phyloP scores from a whole-genome alignment of 2,797 vertebrate genomes.

The Hypotaenidia okinawae region DNA sequence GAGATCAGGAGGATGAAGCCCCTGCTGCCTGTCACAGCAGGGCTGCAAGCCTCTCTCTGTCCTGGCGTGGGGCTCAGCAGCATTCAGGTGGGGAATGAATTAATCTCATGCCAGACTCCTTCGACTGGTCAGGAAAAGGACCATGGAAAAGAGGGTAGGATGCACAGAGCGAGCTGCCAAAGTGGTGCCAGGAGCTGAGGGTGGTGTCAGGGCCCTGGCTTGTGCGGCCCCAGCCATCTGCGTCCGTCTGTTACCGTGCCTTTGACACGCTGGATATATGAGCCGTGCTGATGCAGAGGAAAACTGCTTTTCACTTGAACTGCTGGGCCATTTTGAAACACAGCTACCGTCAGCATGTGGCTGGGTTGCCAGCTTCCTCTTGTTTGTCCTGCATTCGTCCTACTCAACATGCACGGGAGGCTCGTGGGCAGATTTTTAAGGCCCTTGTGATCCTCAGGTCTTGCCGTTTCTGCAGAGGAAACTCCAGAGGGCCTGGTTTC shows the following conservation, averaged over 20 bases:
- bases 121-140: not conserved
- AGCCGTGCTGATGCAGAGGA: not conserved
- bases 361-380: not conserved
- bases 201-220: rapidly evolving
- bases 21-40: rapidly evolving
- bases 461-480: not conserved
- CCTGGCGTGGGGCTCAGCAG: rapidly evolving
- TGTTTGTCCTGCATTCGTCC: rapidly evolving
- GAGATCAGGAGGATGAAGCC: not conserved
- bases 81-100: not conserved
- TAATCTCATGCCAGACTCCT: not conserved
- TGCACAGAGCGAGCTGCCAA: not conserved
- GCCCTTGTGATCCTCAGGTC: not conserved
- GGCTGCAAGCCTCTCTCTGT: not conserved
- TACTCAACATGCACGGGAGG: rapidly evolving
- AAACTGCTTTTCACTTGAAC: not conserved
- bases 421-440: not conserved
- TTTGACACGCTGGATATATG: not conserved
- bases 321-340: not conserved
- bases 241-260: not conserved
- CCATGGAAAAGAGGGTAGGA: not conserved
- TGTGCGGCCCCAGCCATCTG: rapidly evolving
- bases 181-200: rapidly evolving
- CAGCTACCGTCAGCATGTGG: not conserved
- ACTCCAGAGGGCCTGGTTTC: not conserved